Conservation (phyloP, 2,113 vertebrate genomes). For the Dissostichus mawsoni region DNA sequence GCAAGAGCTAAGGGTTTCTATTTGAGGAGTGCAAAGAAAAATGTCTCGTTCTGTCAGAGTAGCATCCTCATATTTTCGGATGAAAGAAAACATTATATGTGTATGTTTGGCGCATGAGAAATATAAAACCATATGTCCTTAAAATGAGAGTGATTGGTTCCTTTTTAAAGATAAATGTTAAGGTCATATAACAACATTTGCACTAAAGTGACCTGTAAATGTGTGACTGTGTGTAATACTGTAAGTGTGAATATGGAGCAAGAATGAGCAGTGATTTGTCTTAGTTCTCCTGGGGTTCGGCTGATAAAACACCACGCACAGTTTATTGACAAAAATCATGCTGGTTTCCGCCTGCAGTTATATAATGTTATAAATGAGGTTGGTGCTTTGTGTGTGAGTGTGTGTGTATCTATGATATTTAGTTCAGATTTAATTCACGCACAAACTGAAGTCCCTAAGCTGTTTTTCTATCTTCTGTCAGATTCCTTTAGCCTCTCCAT, state of each 20-base stretch:
- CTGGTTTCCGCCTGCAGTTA: slow-evolving; percentile 35
- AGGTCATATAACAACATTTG: slow-evolving; percentile 7
- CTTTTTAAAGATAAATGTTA: neutral
- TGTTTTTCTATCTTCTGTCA: slow-evolving; percentile 1
- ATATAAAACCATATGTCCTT: neutral
- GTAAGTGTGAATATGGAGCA: slow-evolving; percentile 19
- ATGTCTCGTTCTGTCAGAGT: slow-evolving; percentile 11
- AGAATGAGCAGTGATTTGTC: slow-evolving; percentile 22
- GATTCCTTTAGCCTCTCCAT: neutral
- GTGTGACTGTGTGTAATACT: slow-evolving; percentile 9
- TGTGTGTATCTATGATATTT: neutral
- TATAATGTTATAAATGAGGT: slow-evolving; percentile 35
- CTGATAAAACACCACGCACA: slow-evolving; percentile 38
- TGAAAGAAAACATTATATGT: neutral
- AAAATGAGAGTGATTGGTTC: neutral
- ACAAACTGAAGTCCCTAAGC: slow-evolving; percentile 1
- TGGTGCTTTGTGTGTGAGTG: neutral
- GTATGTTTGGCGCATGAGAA: neutral
- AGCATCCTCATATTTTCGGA: neutral
- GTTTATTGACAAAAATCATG: slow-evolving; percentile 47
- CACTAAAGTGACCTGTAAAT: slow-evolving; percentile 9
- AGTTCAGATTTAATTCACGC: neutral
- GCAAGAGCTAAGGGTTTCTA: neutral
- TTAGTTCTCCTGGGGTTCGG: slow-evolving; percentile 32
- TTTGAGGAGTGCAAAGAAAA: slow-evolving; percentile 10